Base-by-base conservation (phyloP, 1,140 invertebrate species). In the Drosophila funebris region DNA sequence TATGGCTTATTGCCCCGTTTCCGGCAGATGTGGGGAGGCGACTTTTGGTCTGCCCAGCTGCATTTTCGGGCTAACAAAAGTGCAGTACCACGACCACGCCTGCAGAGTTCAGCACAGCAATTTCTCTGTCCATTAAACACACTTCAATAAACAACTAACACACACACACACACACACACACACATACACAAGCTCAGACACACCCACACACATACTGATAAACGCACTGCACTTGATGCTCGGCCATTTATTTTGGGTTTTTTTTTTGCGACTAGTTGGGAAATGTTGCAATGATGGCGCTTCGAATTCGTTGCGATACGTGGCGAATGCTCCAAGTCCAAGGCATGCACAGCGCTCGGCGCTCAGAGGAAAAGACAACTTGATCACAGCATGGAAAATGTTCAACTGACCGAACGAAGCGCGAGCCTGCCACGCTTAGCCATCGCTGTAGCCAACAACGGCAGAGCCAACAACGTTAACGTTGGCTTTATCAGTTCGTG, bases 291-390 rank as follows among this genome's bases (percentile, higher is more conserved):
- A 39, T 61, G 43, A 5, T 16, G 44, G n/a, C 58, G 52, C 62
- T 61, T 83, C 44, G 48, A 58, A 73, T 77, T 73, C 78, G 74
- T 69, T 83, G 77, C 80, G 73, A 76, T 84, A 69, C 77, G 80
- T 76, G 67, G 62, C 60, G 60, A 43, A 54, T 44, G 69, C 69
- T 84, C 77, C 81, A 85, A 85, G 78, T 87, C 81, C 82, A 81
- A 85, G 82, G 80, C 80, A 76, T 84, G 76, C 76, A 80, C 81
- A 88, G 82, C 82, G 82, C 82, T 87, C 78, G 83, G 82, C 82
- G 82, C 82, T 87, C 83, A 87, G 78, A 87, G 82, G 83, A 88
- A 88, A 85, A 87, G 82, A 87, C 82, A 87, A 87, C 82, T 87
- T 87, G 82, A 87, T 87, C 82, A 87, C 82, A 87, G 82, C 82